These are phyloP conservation scores for Griposia aprilina DNA, from an alignment of 2,888 invertebrate genomes.

Conservation along the genomic window DNA sequence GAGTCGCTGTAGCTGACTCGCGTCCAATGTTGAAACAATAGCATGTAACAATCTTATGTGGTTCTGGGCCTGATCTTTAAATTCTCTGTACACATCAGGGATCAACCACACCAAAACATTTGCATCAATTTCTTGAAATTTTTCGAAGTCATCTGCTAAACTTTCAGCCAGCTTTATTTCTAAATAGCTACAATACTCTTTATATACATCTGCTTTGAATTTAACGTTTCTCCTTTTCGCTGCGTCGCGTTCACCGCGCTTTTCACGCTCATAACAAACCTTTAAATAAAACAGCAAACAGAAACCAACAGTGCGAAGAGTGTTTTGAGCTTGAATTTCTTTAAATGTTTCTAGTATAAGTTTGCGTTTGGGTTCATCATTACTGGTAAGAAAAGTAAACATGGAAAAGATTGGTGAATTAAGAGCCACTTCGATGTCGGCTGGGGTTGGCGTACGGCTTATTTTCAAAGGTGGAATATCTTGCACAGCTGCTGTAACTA, in stretches of 20 bases:
- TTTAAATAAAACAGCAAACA: constrained; percentile 97
- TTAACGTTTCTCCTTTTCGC: constrained; percentile 91
- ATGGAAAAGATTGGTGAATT: constrained; percentile 96
- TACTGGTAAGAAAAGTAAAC: constrained; percentile 94
- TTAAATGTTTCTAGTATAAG: constrained; percentile 94
- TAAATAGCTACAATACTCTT: constrained; percentile 95
- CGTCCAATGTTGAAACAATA: constrained; percentile 97
- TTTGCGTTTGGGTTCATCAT: constrained; percentile 94
- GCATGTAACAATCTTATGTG: constrained; percentile 96
- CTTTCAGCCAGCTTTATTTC: constrained; percentile 94
- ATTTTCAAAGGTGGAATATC: constrained; percentile 89
- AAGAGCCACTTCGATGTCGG: constrained; percentile 92
- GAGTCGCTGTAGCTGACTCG: constrained; percentile 96
- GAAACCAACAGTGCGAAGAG: constrained; percentile 95
- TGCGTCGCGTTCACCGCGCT: constrained; percentile 85
- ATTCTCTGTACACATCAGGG: constrained; percentile 97
- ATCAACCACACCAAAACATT: constrained; percentile 97
- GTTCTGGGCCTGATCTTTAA: constrained; percentile 96
- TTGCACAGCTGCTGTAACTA: constrained; percentile 87
- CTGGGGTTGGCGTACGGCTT: constrained; percentile 86
- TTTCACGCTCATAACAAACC: constrained; percentile 92
- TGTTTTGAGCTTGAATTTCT: constrained; percentile 93
- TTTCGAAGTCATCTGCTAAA: constrained; percentile 95
- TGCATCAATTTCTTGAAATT: constrained; percentile 97
- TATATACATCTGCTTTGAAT: constrained; percentile 96